Base-by-base conservation (phyloP, 1,140 invertebrate genomes). In the Halesus radiatus region DNA sequence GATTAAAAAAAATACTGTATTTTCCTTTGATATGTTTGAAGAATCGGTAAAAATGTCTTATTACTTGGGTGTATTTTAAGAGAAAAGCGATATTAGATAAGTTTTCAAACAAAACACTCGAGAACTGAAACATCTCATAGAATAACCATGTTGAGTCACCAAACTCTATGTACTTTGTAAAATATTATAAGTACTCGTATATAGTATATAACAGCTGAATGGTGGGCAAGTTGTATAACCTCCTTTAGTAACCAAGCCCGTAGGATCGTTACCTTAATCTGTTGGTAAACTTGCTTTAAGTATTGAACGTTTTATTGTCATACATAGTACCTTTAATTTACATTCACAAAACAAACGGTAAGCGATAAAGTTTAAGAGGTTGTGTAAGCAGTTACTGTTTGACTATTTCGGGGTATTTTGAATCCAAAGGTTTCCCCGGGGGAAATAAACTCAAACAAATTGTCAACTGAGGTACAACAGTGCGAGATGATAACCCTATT, bases 341-440 rank as follows among this genome's bases (percentile, higher is more conserved):
- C 62, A 66, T 66, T 66, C 62, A 22, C 62, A 66, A 66, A 66
- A 66, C 62, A 66, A 66, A 66, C 62, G 62, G 62, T 66, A 66
- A 66, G 62, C 62, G 62, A 66, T 66, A 66, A 66, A 66, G 62
- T 66, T 66, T 26, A 66, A 32, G 62, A 66, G 62, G 62, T 32
- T 66, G 16, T 66, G 62, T 66, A 66, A 66, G 62, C 62, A 66
- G 62, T 32, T 66, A 66, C 62, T 66, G 62, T 66, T 66, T 66
- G 62, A 66, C 16, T 66, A 66, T 66, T 66, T 32, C 29, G 18
- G 23, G 29, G 37, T 45, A 45, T 45, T 45, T 45, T 45, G 62
- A 66, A n/a, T 29, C 62, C 29, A 26, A 32, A 32, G 62, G 29
- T 37, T 3, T 13, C n/a, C 62, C 62, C 62, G 22, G 16, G 62